Conservation (phyloP, 2,888 invertebrate species). For the Xestia ashworthii region DNA sequence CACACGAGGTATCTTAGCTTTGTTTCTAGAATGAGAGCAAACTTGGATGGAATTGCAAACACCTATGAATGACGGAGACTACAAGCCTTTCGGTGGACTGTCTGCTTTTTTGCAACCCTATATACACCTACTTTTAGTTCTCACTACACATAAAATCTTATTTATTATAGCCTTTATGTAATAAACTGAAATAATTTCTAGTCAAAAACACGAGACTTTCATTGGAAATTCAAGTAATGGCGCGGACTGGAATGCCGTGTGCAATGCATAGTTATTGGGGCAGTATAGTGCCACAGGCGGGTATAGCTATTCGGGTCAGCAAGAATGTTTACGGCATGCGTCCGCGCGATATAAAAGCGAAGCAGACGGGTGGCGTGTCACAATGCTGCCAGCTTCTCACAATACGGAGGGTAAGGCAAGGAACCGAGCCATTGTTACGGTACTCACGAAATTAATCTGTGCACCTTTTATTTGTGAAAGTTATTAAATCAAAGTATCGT, state of each 20-base stretch:
- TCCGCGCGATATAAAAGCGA: conserved; percentile 67
- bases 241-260: conserved; percentile 71
- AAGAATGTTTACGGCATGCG: conserved; percentile 74
- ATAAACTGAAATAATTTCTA: conserved; percentile 25
- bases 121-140: neutral
- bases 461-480: conserved; percentile 41
- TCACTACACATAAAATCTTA: neutral
- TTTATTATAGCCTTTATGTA: neutral
- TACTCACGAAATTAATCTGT: conserved; percentile 51
- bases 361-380: conserved; percentile 62
- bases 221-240: conserved; percentile 71
- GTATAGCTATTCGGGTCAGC: conserved; percentile 72
- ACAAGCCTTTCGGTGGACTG: neutral
- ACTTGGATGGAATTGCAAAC: neutral
- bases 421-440: conserved; percentile 49
- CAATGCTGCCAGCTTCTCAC: conserved; percentile 62
- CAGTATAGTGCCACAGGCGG: conserved; percentile 68
- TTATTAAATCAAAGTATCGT: conserved; percentile 32
- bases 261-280: conserved; percentile 75
- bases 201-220: conserved; percentile 43
- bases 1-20: neutral
- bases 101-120: neutral
- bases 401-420: conserved; percentile 44
- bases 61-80: neutral
- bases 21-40: neutral